A percentile compares a stretch with the other conserved stretches of the same genome.
Conservation (phyloP, 1,140 invertebrate species). For the Plodia interpunctella region DNA sequence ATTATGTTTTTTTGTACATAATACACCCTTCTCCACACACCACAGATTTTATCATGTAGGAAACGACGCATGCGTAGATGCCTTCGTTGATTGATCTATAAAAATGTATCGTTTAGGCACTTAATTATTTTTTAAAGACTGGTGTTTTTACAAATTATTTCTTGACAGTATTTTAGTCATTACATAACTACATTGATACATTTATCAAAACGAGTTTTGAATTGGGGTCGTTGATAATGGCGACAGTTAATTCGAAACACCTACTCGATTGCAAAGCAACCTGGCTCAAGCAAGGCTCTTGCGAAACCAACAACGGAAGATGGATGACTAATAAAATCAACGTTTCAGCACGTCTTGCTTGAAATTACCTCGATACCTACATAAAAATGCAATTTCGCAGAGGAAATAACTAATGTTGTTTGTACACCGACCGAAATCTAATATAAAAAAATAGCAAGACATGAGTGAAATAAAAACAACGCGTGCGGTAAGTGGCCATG, state of each 20-base stretch:
- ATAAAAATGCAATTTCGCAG: too few species aligned
- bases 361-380: too few species aligned
- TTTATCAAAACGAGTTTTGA: constrained; percentile 25
- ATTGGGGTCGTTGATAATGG: constrained; percentile 32
- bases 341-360: not conserved
- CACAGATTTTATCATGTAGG: too few species aligned
- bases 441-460: not conserved
- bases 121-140: too few species aligned
- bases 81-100: too few species aligned
- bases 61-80: too few species aligned
- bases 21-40: too few species aligned
- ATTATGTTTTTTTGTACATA: too few species aligned
- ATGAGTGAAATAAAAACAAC: constrained; percentile 9
- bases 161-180: not conserved
- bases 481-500: constrained; percentile 13
- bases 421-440: too few species aligned
- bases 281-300: not conserved
- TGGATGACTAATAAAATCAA: constrained; percentile 4
- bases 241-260: constrained; percentile 5
- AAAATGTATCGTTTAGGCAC: too few species aligned
- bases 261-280: not conserved
- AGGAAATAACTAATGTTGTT: too few species aligned
- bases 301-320: constrained; percentile 5
- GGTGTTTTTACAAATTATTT: too few species aligned
- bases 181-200: not conserved